Conservation (phyloP, 1,140 invertebrate genomes). For the Drosophila kurseongensis region DNA sequence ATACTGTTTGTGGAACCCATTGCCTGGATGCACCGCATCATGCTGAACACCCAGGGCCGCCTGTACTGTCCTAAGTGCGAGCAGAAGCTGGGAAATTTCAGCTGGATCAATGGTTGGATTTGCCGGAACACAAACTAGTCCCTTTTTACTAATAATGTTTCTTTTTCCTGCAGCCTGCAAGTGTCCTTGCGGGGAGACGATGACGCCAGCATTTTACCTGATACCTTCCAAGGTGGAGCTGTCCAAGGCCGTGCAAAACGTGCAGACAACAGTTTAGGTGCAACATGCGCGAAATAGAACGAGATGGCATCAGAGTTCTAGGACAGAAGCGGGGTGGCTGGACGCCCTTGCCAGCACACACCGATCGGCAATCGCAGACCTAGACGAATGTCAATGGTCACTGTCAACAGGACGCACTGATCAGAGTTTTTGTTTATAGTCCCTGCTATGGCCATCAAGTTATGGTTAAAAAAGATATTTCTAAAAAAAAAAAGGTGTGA, state of each 20-base stretch:
- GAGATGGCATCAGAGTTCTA: constrained; percentile 12
- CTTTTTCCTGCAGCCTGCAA: constrained; percentile 87
- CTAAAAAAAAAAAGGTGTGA: no score
- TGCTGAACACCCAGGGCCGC: constrained; percentile 90
- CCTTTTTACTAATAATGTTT: not conserved
- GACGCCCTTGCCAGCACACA: not conserved
- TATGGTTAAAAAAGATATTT: not conserved
- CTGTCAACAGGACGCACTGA: not conserved
- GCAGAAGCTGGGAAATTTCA: constrained; percentile 92
- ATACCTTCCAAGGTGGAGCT: constrained; percentile 94
- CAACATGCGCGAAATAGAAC: constrained; percentile 5
- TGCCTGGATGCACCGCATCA: constrained; percentile 91
- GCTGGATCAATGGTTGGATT: constrained; percentile 90
- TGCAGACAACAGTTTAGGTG: constrained; percentile 91
- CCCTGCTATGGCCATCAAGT: not conserved
- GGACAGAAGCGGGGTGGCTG: not conserved
- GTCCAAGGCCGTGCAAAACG: constrained; percentile 93
- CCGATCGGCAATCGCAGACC: constrained; percentile 1
- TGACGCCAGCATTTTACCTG: constrained; percentile 94
- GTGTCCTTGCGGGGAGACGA: constrained; percentile 93
- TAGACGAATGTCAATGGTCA: not conserved
- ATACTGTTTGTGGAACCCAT: constrained; percentile 93
- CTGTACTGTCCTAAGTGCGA: constrained; percentile 93
- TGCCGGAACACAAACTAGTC: no score
- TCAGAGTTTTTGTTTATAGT: no score